A percentile compares a stretch with the other conserved stretches of the same genome.
phyloP scores from a whole-genome alignment of 2,797 vertebrate genomes.

The Anabas testudineus region DNA sequence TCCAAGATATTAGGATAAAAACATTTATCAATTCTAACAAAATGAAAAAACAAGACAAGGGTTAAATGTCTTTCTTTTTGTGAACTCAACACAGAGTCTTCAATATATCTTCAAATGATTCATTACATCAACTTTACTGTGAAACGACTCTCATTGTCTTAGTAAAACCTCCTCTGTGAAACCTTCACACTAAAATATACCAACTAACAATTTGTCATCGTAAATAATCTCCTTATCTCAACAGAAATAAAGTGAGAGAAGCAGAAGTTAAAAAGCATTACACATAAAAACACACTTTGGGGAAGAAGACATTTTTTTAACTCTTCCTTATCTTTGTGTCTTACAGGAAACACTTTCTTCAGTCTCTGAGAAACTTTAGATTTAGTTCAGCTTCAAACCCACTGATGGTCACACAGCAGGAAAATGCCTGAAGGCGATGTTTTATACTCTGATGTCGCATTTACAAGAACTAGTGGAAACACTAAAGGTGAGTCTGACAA shows the following conservation, averaged over 20 bases:
- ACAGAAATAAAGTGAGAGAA: background rate
- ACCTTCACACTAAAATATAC: too few relatives aligned
- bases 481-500: slow-evolving; percentile 36
- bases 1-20: too few relatives aligned
- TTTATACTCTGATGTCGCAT: slow-evolving; percentile 51
- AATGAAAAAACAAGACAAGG: too few relatives aligned
- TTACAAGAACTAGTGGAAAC: background rate
- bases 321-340: background rate
- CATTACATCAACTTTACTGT: too few relatives aligned
- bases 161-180: too few relatives aligned
- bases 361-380: too few relatives aligned
- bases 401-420: background rate
- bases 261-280: background rate
- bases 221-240: rapidly evolving
- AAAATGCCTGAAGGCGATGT: slow-evolving; percentile 55
- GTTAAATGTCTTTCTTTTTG: too few relatives aligned
- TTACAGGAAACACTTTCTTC: background rate
- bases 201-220: too few relatives aligned
- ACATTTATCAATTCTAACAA: too few relatives aligned
- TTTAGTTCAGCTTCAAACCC: background rate
- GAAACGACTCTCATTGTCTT: too few relatives aligned
- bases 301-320: background rate
- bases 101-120: too few relatives aligned
- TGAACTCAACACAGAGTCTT: too few relatives aligned
- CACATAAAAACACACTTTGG: background rate